Evolutionary conservation across 2,888 invertebrate genomes (phyloP).

Genomic region (Ochropleura leucogaster): DNA sequence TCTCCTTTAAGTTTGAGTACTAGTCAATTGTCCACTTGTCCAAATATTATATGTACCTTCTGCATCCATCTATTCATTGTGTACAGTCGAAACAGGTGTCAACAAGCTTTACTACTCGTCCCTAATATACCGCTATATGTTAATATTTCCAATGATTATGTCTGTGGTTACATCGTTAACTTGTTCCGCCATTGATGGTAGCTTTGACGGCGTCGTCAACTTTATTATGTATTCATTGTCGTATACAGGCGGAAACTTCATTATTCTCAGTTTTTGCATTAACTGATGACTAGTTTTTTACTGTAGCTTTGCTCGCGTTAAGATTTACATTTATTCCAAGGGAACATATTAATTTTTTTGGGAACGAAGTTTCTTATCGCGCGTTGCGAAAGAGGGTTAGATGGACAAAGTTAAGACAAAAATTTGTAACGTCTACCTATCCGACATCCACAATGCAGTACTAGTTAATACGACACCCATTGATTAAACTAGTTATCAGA

Average conservation of each 20-base stretch:
- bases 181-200: neutral
- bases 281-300: neutral
- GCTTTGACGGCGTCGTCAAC: slow-evolving; percentile 23
- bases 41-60: slow-evolving; percentile 7
- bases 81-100: slow-evolving; percentile 39
- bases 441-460: too few relatives aligned
- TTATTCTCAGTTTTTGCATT: neutral
- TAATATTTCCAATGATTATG: slow-evolving; percentile 29
- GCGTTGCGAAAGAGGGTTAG: too few relatives aligned
- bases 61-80: neutral
- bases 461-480: too few relatives aligned
- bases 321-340: too few relatives aligned
- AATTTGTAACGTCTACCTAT: too few relatives aligned
- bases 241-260: neutral
- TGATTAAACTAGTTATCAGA: too few relatives aligned
- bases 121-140: slow-evolving; percentile 18
- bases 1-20: too few relatives aligned
- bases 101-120: slow-evolving; percentile 36
- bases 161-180: slow-evolving; percentile 20
- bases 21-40: too few relatives aligned
- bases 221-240: slow-evolving; percentile 1
- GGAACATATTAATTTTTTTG: too few relatives aligned
- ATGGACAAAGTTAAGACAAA: too few relatives aligned
- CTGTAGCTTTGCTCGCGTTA: too few relatives aligned
- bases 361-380: too few relatives aligned